These are phyloP conservation scores for Sesia apiformis DNA, from an alignment of 2,888 invertebrate species.

Conservation along the genomic window DNA sequence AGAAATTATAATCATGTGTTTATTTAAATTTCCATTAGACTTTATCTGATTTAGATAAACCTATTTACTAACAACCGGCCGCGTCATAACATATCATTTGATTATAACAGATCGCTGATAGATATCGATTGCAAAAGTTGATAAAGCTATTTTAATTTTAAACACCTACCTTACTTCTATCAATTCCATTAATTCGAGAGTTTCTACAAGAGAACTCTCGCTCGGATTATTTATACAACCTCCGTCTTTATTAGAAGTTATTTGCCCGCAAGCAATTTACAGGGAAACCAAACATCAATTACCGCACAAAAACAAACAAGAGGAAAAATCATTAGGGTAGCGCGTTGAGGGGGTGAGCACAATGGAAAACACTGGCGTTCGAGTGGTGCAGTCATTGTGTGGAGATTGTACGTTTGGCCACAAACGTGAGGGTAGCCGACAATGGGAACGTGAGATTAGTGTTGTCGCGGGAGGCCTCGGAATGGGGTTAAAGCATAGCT, in stretches of 20 bases:
- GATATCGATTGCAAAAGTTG: too few relatives aligned
- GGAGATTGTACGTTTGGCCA: constrained; percentile 33
- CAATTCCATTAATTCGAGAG: neutral
- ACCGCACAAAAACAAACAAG: constrained; percentile 69
- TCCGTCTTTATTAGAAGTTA: neutral
- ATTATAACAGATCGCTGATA: too few relatives aligned
- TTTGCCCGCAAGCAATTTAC: constrained; percentile 51
- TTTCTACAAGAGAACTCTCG: neutral
- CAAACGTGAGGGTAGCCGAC: constrained; percentile 46
- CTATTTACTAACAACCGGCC: too few relatives aligned
- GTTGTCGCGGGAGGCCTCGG: constrained; percentile 33
- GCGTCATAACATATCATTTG: too few relatives aligned
- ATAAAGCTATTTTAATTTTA: too few relatives aligned
- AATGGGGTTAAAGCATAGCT: neutral
- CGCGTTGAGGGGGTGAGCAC: constrained; percentile 45
- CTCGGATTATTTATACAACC: neutral
- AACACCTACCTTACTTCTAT: too few relatives aligned
- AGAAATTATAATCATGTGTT: too few relatives aligned
- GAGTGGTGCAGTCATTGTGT: constrained; percentile 25
- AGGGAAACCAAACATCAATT: constrained; percentile 70
- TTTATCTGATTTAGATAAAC: too few relatives aligned
- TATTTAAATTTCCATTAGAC: too few relatives aligned
- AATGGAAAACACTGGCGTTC: constrained; percentile 53
- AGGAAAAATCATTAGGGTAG: constrained; percentile 65
- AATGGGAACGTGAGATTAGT: constrained; percentile 52